phyloP scores from a whole-genome alignment of 2,888 invertebrate species.

The Amaurobius ferox region DNA sequence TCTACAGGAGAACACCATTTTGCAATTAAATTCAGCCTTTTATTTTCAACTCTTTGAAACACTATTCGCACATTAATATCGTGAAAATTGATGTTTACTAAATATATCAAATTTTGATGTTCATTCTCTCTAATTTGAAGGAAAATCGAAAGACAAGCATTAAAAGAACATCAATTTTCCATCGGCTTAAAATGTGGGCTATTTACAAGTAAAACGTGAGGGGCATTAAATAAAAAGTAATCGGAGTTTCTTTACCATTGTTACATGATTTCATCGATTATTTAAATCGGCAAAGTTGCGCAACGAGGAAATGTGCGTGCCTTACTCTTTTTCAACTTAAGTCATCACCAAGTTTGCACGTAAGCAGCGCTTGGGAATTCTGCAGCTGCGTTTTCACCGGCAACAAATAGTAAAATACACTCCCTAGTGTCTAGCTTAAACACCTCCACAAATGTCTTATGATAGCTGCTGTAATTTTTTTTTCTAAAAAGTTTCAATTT shows the following conservation, averaged over 20 bases:
- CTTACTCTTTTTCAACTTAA: conserved; percentile 41
- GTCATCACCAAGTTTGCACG: conserved; percentile 61
- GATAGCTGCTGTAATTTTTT: conserved; percentile 31
- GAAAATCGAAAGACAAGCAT: conserved; percentile 4
- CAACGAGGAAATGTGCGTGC: conserved; percentile 30
- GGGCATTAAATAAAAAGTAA: not conserved
- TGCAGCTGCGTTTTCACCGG: conserved; percentile 37
- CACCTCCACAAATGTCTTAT: conserved; percentile 43
- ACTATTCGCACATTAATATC: too few species aligned
- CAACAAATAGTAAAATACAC: conserved; percentile 44
- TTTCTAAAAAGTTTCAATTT: conserved; percentile 30
- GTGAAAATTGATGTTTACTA: too few species aligned
- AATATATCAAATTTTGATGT: not conserved
- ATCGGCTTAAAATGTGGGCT: conserved; percentile 1
- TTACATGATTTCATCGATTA: conserved; percentile 40
- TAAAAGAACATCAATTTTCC: conserved; percentile 24
- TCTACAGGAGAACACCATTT: too few species aligned
- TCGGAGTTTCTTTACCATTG: conserved; percentile 9
- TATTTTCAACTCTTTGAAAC: too few species aligned
- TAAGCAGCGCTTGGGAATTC: conserved; percentile 45
- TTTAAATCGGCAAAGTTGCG: conserved; percentile 40
- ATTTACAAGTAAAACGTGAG: conserved; percentile 14
- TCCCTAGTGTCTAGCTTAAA: conserved; percentile 21
- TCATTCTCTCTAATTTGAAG: not conserved
- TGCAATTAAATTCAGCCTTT: too few species aligned